These are phyloP conservation scores for Campoplex capitator DNA, from an alignment of 2,888 invertebrate genomes.

Conservation along the genomic window DNA sequence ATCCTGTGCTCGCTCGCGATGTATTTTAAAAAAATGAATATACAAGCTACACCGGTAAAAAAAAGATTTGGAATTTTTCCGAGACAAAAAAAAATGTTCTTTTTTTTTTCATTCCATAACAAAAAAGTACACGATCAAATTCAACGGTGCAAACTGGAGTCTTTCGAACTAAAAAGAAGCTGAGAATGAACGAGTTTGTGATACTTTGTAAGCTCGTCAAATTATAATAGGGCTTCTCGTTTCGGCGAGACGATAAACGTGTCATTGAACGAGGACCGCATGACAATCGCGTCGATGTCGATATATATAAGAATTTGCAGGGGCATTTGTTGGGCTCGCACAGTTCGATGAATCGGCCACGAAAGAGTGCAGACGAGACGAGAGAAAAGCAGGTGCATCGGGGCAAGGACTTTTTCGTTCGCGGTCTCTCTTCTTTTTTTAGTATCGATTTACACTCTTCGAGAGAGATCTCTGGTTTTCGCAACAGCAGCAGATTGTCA, in stretches of 20 bases:
- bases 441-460: conserved; percentile 13
- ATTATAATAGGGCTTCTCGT: neutral
- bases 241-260: conserved; percentile 40
- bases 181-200: neutral
- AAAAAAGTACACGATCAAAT: too few relatives aligned
- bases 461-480: conserved; percentile 18
- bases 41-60: too few relatives aligned
- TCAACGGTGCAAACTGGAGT: too few relatives aligned
- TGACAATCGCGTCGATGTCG: neutral
- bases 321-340: conserved; percentile 14
- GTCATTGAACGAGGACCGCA: conserved; percentile 5
- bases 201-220: neutral
- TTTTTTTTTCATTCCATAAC: too few relatives aligned
- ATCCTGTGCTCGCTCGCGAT: too few relatives aligned
- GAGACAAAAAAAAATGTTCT: too few relatives aligned
- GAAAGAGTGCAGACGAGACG: conserved; percentile 27
- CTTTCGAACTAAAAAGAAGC: neutral
- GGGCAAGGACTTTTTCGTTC: conserved; percentile 60
- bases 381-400: conserved; percentile 61
- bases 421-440: neutral
- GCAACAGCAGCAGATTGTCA: conserved; percentile 48
- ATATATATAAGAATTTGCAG: neutral
- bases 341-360: conserved; percentile 58
- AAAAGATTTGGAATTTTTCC: too few relatives aligned
- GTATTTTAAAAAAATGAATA: too few relatives aligned